A percentile compares a stretch with the other conserved stretches of the same genome.
Evolutionary conservation across 2,888 invertebrate genomes (phyloP).

Genomic region (Kryphioiulus occultus): DNA sequence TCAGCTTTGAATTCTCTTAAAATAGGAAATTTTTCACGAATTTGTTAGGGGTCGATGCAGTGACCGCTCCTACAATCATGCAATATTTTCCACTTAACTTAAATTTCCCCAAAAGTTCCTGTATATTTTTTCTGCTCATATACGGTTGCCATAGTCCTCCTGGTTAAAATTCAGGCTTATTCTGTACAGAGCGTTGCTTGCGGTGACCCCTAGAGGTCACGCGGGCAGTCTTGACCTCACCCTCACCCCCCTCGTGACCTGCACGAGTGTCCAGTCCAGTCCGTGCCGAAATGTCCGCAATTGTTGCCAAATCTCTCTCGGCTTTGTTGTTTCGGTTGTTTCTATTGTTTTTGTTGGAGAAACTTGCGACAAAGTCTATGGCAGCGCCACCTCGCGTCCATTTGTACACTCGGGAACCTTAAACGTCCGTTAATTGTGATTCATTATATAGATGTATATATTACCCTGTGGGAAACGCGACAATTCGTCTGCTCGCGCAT

Average conservation of each 20-base stretch:
- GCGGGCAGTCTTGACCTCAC: not conserved
- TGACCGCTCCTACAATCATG: not conserved
- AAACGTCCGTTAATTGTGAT: conserved; percentile 40
- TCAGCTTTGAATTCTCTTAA: too few species aligned
- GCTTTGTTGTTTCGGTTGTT: conserved; percentile 39
- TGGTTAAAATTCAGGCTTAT: not conserved
- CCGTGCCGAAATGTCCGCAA: conserved; percentile 32
- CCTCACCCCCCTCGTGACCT: not conserved
- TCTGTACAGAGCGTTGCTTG: not conserved
- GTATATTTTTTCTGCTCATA: not conserved
- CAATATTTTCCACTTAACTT: not conserved
- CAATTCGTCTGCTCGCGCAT: not conserved
- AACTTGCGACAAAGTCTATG: conserved; percentile 38
- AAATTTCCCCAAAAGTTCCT: not conserved
- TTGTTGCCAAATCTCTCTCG: conserved; percentile 39
- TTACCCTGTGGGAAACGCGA: conserved; percentile 31
- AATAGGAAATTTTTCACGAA: not conserved
- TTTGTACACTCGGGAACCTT: conserved; percentile 40
- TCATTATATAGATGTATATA: conserved; percentile 40
- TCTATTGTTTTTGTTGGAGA: conserved; percentile 39
- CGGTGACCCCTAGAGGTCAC: not conserved
- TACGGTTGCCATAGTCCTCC: not conserved
- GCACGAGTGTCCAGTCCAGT: conserved; percentile 30
- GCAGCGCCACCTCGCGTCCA: conserved; percentile 40
- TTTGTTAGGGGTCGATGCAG: not conserved